A percentile compares a stretch with the other conserved stretches of the same genome.
These are phyloP conservation scores for Ivindomyrus marchei DNA, from an alignment of 2,113 vertebrate genomes.

Conservation along the genomic window DNA sequence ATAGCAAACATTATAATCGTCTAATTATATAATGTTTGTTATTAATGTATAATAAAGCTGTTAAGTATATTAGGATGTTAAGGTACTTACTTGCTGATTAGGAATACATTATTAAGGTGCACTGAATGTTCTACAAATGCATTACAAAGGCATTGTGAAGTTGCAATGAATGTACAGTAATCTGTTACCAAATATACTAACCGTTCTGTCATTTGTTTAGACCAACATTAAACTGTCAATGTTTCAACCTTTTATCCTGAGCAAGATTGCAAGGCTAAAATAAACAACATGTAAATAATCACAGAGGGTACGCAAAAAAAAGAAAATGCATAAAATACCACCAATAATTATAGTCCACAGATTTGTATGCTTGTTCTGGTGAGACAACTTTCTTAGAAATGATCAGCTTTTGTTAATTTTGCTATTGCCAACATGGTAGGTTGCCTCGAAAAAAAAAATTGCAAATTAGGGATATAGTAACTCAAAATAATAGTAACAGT, in stretches of 20 bases:
- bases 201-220: not conserved
- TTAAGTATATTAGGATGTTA: not conserved
- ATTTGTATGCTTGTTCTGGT: not conserved
- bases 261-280: not conserved
- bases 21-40: not conserved
- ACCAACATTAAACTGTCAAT: not conserved
- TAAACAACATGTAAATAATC: not conserved
- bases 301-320: not conserved
- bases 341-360: not conserved
- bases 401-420: not conserved
- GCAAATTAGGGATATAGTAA: not conserved
- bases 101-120: not conserved
- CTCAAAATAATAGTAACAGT: not conserved
- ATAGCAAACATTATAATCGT: not conserved
- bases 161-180: not conserved
- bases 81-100: not conserved
- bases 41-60: not conserved
- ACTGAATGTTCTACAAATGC: not conserved
- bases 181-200: not conserved
- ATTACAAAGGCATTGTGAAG: not conserved
- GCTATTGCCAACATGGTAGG: not conserved
- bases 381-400: not conserved
- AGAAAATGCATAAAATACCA: not conserved
- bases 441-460: not conserved
- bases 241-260: not conserved